Conservation (phyloP, 2,113 vertebrate species). For the Seriola quinqueradiata region DNA sequence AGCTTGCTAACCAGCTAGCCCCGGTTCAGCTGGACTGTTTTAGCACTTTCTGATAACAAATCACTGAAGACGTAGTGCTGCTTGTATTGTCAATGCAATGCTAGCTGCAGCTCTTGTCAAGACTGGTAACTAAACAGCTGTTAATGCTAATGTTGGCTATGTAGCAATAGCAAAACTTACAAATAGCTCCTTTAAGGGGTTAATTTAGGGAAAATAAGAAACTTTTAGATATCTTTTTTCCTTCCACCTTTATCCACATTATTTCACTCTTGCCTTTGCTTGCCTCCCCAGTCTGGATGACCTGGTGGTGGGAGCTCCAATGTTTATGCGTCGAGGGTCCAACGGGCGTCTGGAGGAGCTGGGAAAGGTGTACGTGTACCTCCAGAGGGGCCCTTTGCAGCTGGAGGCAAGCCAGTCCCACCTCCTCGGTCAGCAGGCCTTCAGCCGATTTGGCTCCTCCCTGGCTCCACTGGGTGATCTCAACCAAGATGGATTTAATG, state of each 20-base stretch:
- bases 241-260: not conserved
- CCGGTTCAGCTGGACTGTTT: no score
- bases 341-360: conserved; percentile 89
- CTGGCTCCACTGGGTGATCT: conserved; percentile 90
- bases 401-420: conserved; percentile 73
- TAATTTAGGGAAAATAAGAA: not conserved
- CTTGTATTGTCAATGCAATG: no score
- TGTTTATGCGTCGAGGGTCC: conserved; percentile 89
- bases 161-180: no score
- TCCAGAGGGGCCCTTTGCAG: conserved; percentile 84
- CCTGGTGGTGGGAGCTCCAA: conserved; percentile 90
- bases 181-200: not conserved
- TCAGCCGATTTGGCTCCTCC: conserved; percentile 90
- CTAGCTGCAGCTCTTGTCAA: no score
- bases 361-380: conserved; percentile 91
- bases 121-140: no score
- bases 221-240: not conserved
- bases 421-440: conserved; percentile 86
- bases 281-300: conserved; percentile 85
- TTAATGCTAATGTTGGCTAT: no score
- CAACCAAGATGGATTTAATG: conserved; percentile 93
- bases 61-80: no score
- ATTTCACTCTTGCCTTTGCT: not conserved
- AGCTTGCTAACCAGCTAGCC: no score
- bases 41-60: no score